Evolutionary conservation across 2,888 invertebrate species (phyloP), one percentile per base, ranked within the genome.

Genomic region (Margaritifera margaritifera): DNA sequence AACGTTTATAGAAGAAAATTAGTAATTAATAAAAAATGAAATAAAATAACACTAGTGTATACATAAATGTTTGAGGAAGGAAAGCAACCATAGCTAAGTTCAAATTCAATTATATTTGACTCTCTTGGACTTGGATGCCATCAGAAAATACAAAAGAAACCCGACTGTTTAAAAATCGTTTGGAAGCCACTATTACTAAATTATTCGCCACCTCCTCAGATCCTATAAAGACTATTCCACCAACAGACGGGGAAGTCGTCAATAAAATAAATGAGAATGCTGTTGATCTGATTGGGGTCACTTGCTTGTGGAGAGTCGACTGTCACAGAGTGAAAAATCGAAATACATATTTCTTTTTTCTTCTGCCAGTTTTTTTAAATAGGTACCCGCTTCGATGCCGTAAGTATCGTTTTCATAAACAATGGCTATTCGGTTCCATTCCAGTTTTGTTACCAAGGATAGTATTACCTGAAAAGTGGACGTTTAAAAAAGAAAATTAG

Each of bases 351-450:
- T 74, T 15, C 68, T 55, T 20, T 68, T 58, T 20, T 52, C n/a
- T 15, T 69, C 51, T 3, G 74, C 66, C 11, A 51, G 62, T 0
- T 22, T 18, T 51, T 59, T 71, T 6, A 82, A 50, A 11, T 62
- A 55, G 2, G 25, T 24, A 15, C 65, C 69, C 0, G 64, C 73
- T n/a, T 75, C 71, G 5, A 55, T 56, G 0, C 82, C 82, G 54
- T 81, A 79, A 4, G 66, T 56, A 54, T 77, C 75, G 42, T 77
- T 69, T 20, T 76, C 77, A 55, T 79, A 78, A 11, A 80, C 62
- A 4, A 81, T 68, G n/a, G 77, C 82, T 15, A 82, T 75, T 55
- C 79, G 70, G 55, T 79, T 82, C 82, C 82, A 82, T 54, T 72
- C 66, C 8, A 81, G 68, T 15, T 59, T 6, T 22, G 69, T 15